phyloP scores from a whole-genome alignment of 35 echinoderm and acorn worm species.

The Amphiura filiformis region DNA sequence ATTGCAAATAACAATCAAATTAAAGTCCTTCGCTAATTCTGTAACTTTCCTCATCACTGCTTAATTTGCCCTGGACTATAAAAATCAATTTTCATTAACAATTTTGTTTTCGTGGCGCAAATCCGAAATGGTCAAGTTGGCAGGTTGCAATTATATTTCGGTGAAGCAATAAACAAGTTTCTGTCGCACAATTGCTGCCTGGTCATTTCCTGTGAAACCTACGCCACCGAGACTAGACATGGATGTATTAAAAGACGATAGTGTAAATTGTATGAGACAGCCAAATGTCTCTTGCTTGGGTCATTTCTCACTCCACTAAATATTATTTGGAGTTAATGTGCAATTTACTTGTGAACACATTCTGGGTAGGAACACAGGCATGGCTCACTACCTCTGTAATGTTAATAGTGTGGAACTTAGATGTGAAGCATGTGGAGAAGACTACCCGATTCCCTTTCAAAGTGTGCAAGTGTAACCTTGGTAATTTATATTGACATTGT shows the following conservation, averaged over 20 bases:
- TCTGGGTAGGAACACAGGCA: no score
- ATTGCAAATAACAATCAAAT: no score
- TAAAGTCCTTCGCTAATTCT: not conserved
- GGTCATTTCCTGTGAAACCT: not conserved
- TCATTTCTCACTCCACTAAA: not conserved
- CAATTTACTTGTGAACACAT: no score
- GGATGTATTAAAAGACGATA: not conserved
- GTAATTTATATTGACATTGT: not conserved
- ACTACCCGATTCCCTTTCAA: not conserved
- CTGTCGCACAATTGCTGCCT: not conserved
- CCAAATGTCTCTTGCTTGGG: not conserved
- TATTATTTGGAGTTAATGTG: not conserved
- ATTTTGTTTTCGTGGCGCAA: not conserved
- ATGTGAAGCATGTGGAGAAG: not conserved
- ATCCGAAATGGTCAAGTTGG: not conserved
- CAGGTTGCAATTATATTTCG: not conserved
- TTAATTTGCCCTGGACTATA: not conserved
- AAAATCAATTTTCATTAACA: constrained; percentile 7
- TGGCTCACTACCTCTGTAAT: no score
- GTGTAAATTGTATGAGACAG: not conserved
- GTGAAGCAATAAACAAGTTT: not conserved
- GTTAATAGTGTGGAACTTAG: no score
- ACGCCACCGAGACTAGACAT: not conserved
- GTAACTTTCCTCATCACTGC: not conserved
- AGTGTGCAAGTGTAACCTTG: not conserved